Conservation (phyloP, 2,888 invertebrate genomes). For the Petrophora chlorosata region DNA sequence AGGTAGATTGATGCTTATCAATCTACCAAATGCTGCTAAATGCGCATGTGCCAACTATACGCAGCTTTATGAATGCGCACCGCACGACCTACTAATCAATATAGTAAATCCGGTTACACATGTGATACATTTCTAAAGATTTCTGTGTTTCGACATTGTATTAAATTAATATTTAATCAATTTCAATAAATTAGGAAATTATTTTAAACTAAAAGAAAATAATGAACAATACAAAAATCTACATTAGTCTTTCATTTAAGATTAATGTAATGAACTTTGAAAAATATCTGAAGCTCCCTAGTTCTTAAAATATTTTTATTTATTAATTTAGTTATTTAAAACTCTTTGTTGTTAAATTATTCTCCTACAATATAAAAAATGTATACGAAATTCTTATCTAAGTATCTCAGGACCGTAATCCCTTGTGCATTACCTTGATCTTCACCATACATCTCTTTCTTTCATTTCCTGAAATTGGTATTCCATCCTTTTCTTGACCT, state of each 20-base stretch:
- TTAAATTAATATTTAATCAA: neutral
- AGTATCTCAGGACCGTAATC: slow-evolving; percentile 32
- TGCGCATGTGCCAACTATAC: slow-evolving; percentile 56
- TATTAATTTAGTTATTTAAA: no score
- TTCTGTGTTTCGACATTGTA: neutral
- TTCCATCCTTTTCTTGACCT: slow-evolving; percentile 68
- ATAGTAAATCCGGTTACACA: slow-evolving; percentile 21
- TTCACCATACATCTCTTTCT: slow-evolving; percentile 54
- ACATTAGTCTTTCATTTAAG: no score
- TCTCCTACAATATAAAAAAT: no score
- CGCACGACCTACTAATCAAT: slow-evolving; percentile 57
- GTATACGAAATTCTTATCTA: slow-evolving; percentile 19
- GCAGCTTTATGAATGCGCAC: slow-evolving; percentile 57
- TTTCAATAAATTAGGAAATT: neutral
- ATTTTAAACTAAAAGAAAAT: no score
- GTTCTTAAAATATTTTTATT: no score
- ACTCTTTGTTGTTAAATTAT: no score
- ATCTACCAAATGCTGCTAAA: no score
- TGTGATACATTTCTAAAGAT: slow-evolving; percentile 39
- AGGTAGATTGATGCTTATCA: neutral
- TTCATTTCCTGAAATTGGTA: slow-evolving; percentile 36
- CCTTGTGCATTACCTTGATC: slow-evolving; percentile 51
- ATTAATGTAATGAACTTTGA: no score
- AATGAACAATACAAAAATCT: no score
- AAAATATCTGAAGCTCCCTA: no score